phyloP scores from a whole-genome alignment of 2,888 invertebrate species.

The Notodonta ziczac region DNA sequence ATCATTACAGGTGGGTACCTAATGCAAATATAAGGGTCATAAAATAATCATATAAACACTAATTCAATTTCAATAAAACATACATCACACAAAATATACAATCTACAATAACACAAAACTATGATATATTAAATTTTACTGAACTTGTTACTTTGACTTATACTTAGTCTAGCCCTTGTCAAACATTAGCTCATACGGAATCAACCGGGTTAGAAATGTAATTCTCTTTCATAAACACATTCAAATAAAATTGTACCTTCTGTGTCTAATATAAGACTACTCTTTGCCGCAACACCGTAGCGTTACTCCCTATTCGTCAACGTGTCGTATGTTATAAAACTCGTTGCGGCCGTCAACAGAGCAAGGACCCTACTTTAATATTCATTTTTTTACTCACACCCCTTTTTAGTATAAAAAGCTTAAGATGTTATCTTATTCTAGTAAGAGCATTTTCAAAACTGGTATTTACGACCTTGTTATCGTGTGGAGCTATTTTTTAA shows the following conservation, averaged over 20 bases:
- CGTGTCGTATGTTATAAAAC: constrained; percentile 74
- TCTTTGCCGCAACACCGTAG: constrained; percentile 53
- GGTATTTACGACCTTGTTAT: constrained; percentile 67
- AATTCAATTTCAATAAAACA: no score
- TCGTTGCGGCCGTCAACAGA: constrained; percentile 66
- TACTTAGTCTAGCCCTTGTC: no score
- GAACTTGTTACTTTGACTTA: no score
- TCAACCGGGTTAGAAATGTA: no score
- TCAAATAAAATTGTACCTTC: not conserved
- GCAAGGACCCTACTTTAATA: constrained; percentile 67
- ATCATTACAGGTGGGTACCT: no score
- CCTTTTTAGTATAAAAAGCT: constrained; percentile 63
- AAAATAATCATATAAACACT: no score
- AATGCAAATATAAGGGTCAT: no score
- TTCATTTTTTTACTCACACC: constrained; percentile 57
- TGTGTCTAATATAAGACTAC: constrained; percentile 18
- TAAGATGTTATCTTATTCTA: constrained; percentile 62
- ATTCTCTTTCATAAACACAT: no score
- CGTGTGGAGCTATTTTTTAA: constrained; percentile 45
- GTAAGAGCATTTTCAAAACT: constrained; percentile 61
- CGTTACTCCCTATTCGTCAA: constrained; percentile 69
- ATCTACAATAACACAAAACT: no score
- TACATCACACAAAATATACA: no score
- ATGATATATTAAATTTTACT: no score
- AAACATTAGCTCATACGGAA: no score